These are phyloP conservation scores for Physocephala rufipes DNA, from an alignment of 2,888 invertebrate genomes.

Conservation along the genomic window DNA sequence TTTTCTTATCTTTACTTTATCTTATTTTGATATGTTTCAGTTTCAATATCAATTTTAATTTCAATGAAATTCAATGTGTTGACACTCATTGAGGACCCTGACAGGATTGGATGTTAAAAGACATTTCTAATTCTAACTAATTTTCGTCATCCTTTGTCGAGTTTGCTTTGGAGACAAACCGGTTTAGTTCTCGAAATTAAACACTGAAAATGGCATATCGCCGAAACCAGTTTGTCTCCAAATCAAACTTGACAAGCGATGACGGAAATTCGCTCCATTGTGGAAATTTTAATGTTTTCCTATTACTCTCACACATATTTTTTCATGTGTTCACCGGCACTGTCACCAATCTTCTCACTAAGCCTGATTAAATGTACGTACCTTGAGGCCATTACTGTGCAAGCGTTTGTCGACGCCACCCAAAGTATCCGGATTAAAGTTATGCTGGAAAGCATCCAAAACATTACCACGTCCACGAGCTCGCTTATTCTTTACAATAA, in stretches of 20 bases:
- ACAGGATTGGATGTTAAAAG: background rate
- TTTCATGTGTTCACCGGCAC: no score
- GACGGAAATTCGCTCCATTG: no score
- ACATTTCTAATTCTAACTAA: background rate
- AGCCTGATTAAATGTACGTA: conserved; percentile 42
- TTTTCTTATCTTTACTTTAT: no score
- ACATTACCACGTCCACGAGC: conserved; percentile 62
- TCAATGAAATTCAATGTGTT: background rate
- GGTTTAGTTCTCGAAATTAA: background rate
- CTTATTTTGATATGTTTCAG: no score
- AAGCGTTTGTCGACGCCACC: conserved; percentile 66
- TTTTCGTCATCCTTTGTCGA: background rate
- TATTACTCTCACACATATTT: no score
- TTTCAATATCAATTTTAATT: background rate
- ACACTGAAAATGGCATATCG: no score
- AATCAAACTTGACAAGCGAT: no score
- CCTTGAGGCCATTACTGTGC: conserved; percentile 67
- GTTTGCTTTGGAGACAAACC: background rate
- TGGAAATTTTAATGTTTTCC: no score
- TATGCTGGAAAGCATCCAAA: conserved; percentile 65
- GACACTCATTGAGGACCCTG: background rate
- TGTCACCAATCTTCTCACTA: no score
- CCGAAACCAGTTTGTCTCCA: no score
- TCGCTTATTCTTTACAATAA: conserved; percentile 73
- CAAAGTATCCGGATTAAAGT: conserved; percentile 65